These are phyloP conservation scores for Formica selysi DNA, from an alignment of 1,140 invertebrate genomes.

Conservation along the genomic window DNA sequence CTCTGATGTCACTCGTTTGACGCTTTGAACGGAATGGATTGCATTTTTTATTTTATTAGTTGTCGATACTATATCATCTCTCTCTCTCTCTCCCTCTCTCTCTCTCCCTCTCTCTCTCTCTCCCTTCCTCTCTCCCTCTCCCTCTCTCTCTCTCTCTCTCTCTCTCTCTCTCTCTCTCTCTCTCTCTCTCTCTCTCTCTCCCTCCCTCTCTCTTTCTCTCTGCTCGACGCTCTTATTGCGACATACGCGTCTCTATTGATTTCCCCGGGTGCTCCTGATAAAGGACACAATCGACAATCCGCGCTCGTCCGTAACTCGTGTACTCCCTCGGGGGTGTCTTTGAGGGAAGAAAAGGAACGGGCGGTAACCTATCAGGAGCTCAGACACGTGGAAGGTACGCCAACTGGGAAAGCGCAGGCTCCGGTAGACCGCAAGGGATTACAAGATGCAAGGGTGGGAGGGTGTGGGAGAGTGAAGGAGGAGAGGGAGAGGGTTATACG, in stretches of 20 bases:
- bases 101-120: neutral
- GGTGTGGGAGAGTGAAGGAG: neutral
- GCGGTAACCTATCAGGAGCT: slow-evolving; percentile 81
- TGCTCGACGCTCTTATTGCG: slow-evolving; percentile 29
- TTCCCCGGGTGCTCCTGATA: slow-evolving; percentile 41
- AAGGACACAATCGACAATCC: slow-evolving; percentile 40
- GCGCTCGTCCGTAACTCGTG: slow-evolving; percentile 41
- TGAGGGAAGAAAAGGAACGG: slow-evolving; percentile 80
- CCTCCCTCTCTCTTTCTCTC: neutral
- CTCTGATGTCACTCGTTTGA: slow-evolving; percentile 15
- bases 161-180: no score
- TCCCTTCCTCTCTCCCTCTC: no score
- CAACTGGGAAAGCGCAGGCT: slow-evolving; percentile 73
- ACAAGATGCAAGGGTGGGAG: slow-evolving; percentile 25
- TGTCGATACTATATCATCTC: no score
- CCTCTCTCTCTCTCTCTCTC: neutral
- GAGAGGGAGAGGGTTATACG: slow-evolving; percentile 22
- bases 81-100: neutral
- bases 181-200: neutral
- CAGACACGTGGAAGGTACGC: slow-evolving; percentile 74
- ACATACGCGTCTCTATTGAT: slow-evolving; percentile 40
- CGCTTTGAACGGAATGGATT: neutral
- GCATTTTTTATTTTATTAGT: neutral
- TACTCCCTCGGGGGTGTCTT: slow-evolving; percentile 62
- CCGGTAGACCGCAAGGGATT: slow-evolving; percentile 70